Conservation (phyloP, 2,888 invertebrate species). For the Brenthis daphne region DNA sequence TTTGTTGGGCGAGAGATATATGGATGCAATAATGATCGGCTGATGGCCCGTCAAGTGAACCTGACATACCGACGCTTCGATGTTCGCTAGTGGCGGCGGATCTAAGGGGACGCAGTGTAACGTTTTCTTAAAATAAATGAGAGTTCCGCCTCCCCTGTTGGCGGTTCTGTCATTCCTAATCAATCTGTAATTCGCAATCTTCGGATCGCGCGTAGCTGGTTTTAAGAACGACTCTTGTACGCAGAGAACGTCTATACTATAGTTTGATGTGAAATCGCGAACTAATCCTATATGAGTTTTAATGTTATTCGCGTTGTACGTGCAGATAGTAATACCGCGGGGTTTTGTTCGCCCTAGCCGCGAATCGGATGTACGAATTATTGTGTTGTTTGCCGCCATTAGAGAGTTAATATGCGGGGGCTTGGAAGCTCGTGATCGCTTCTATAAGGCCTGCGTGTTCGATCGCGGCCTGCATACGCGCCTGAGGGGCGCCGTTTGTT, state of each 20-base stretch:
- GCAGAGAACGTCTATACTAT: background rate
- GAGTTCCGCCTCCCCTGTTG: slow-evolving; percentile 13
- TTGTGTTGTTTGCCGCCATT: no score
- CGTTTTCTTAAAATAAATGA: slow-evolving; percentile 23
- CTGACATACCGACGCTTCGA: slow-evolving; percentile 28
- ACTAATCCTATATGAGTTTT: background rate
- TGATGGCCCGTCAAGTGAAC: slow-evolving; percentile 27
- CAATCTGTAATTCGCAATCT: background rate
- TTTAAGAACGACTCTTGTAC: slow-evolving; percentile 13
- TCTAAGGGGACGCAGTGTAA: slow-evolving; percentile 23
- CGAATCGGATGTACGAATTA: no score
- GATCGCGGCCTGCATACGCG: no score
- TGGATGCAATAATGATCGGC: slow-evolving; percentile 23
- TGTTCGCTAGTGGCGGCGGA: slow-evolving; percentile 33
- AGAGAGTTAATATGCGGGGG: no score
- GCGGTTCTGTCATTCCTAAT: background rate
- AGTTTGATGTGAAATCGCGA: background rate
- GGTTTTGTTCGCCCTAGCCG: no score
- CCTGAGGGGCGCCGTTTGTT: no score
- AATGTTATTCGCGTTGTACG: no score
- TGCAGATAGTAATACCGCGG: no score
- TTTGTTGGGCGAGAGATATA: slow-evolving; percentile 11
- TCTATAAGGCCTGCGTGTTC: no score
- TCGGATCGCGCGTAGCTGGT: background rate
- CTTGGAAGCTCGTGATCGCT: no score